Conservation (phyloP, 1,140 invertebrate species). For the Capitella teleta region DNA sequence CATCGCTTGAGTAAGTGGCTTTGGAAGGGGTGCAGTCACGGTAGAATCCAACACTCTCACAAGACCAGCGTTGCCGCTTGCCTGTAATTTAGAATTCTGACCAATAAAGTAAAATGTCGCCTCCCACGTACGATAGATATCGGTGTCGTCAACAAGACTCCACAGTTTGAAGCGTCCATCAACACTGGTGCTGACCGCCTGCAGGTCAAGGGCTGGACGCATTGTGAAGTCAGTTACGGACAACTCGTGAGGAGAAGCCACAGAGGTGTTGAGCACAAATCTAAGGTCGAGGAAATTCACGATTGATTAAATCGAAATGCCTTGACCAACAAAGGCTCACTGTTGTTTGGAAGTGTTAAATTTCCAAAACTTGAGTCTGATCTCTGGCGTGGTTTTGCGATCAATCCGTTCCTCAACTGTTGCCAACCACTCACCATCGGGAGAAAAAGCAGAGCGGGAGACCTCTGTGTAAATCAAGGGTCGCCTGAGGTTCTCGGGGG, state of each 20-base stretch:
- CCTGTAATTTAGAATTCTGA: slow-evolving; percentile 15
- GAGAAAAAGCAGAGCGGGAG: slow-evolving; percentile 53
- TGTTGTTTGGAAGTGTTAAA: slow-evolving; percentile 52
- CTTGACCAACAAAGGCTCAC: slow-evolving; percentile 40
- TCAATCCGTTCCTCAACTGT: slow-evolving; percentile 60
- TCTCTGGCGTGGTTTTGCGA: slow-evolving; percentile 49
- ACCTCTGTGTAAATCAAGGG: slow-evolving; percentile 49
- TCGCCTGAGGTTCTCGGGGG: slow-evolving; percentile 34
- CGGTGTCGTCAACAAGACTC: slow-evolving; percentile 45
- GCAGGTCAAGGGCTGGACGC: too few species aligned
- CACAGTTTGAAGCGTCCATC: slow-evolving; percentile 66
- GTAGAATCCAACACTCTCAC: slow-evolving; percentile 54
- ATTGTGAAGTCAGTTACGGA: too few species aligned
- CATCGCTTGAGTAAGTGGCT: slow-evolving; percentile 61
- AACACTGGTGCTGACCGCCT: slow-evolving; percentile 53
- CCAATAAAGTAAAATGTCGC: background rate
- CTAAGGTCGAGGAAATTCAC: too few species aligned
- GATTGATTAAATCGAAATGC: too few species aligned
- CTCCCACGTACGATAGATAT: slow-evolving; percentile 24
- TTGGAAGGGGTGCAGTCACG: slow-evolving; percentile 47
- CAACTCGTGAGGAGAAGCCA: too few species aligned
- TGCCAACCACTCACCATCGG: slow-evolving; percentile 62
- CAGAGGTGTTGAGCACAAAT: too few species aligned
- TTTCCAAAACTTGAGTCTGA: slow-evolving; percentile 68
- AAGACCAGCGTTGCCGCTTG: slow-evolving; percentile 49